Base-by-base conservation (phyloP, 2,888 invertebrate species). In the Drosophila nr. fundita region DNA sequence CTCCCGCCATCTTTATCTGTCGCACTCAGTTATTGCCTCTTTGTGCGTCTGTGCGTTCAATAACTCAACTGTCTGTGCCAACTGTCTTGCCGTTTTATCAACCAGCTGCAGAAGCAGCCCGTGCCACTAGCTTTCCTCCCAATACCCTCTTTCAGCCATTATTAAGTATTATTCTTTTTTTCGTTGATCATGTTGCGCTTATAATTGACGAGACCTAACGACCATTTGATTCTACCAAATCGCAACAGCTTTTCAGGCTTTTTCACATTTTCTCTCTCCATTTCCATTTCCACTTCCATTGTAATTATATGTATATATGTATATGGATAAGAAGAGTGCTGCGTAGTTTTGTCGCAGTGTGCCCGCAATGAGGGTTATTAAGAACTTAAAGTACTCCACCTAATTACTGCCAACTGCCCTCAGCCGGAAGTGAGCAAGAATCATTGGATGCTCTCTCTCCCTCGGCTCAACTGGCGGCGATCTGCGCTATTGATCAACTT, bases 61-160 rank as follows among this genome's bases (percentile, higher is more conserved):
- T 86, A 83, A 83, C 74, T 76, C 70, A 79, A 67, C 79, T 82
- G 88, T 83, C 80, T 84, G 75, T 75, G 82, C 87, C 89, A 85
- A 85, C 89, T 85, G 88, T 87, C 89, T 87, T 89, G 72, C 53
- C 69, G 76, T 87, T 85, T 82, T 73, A 83, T 87, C 74, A 87
- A 78, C 70, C 55, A 72, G 50, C 83, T 81, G 81, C 42, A 36
- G 32, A 42, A 24, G 4, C 68, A 71, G 42, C 85, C 83, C 83
- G 76, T 78, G 81, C 72, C 74, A 67, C 55, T 50, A 38, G 52
- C 49, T 27, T 6, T 5, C 29, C 50, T 18, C 53, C 54, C 30
- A 34, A 49, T 52, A 13, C 49, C 57, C 15, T 21, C 42, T 57
- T 57, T 72, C 68, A 62, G 32, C 59, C 49, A 72, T 68, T 77